Conservation (phyloP, 2,888 invertebrate genomes). For the Eristalinus sepulchralis region DNA sequence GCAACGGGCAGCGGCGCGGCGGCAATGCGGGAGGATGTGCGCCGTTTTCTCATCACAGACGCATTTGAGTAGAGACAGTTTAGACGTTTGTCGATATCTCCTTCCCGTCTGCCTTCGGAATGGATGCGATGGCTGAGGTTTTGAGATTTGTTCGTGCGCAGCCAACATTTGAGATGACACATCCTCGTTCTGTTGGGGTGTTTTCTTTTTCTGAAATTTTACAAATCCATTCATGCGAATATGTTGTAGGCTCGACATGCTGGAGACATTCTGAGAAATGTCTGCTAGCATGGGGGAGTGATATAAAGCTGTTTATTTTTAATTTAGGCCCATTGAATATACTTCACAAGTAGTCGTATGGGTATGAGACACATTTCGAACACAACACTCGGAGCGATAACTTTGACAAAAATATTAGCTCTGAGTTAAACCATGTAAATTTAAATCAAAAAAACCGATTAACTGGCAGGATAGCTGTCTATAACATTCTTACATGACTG, state of each 20-base stretch:
- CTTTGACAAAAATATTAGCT: too few species aligned
- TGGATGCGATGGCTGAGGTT: slow-evolving; percentile 37
- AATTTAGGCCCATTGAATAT: too few species aligned
- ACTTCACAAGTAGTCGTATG: too few species aligned
- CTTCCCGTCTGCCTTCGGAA: slow-evolving; percentile 55
- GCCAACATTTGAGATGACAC: slow-evolving; percentile 66
- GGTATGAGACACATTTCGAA: too few species aligned
- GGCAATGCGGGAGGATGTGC: slow-evolving; percentile 8
- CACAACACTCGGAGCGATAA: too few species aligned
- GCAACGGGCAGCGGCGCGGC: neutral
- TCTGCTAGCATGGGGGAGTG: neutral
- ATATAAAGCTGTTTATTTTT: neutral
- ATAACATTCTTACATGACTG: too few species aligned
- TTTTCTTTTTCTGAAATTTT: slow-evolving; percentile 37
- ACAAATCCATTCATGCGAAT: slow-evolving; percentile 64
- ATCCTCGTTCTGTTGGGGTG: slow-evolving; percentile 51
- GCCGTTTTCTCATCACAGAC: slow-evolving; percentile 45
- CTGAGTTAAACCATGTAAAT: too few species aligned
- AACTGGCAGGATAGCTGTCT: too few species aligned
- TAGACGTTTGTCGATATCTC: slow-evolving; percentile 70
- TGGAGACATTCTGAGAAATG: slow-evolving; percentile 11
- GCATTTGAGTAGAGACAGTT: slow-evolving; percentile 54
- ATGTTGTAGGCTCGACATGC: slow-evolving; percentile 12
- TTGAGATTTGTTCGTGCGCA: slow-evolving; percentile 61
- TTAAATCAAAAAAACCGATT: too few species aligned